Evolutionary conservation across 2,797 vertebrate species (phyloP), one percentile per base, ranked within the genome.

Genomic region (Acropternis orthonyx): DNA sequence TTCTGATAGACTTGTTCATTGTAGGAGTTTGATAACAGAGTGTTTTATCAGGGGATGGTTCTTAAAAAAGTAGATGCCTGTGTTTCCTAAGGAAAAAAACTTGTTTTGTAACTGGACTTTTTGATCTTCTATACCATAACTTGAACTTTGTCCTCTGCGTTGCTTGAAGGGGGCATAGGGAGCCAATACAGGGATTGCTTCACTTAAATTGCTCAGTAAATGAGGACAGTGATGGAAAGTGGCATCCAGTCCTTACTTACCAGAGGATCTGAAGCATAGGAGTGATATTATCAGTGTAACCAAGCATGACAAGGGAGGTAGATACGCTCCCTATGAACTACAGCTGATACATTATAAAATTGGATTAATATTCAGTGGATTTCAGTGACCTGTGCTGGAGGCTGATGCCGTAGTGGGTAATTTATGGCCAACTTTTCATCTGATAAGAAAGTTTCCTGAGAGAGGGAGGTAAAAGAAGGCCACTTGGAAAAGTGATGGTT

Each of bases 41-140:
- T 3, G 17, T 4, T 44, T 80, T 59, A 13, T 28, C 27, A 54
- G 10, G 13, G 3, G 4, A 18, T 39, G 2, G 8, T 5, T 13
- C 1, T 34, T 84, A 3, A 63, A 71, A 74, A 23, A 37, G 1
- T 12, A 71, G 15, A 30, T 76, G 34, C 5, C 16, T 48, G 0
- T n/a, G 2, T 80, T 68, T 84, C n/a, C 4, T 17, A 24, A 78
- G 37, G 30, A 52, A 46, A 26, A 12, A 39, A 32, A 61, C 6
- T 41, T 63, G 7, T 55, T 71, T 61, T 5, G 0, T 54, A 30
- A 34, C 12, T 67, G 19, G 14, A 30, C 5, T 34, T 84, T 48
- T 67, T 52, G 4, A 2, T 71, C 34, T 59, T 77, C 39, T 6
- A 18, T 61, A 6, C 13, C 6, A 6, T 41, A 56, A 58, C 19